Conservation (phyloP, 2,113 vertebrate genomes). For the Cinclus cinclus region DNA sequence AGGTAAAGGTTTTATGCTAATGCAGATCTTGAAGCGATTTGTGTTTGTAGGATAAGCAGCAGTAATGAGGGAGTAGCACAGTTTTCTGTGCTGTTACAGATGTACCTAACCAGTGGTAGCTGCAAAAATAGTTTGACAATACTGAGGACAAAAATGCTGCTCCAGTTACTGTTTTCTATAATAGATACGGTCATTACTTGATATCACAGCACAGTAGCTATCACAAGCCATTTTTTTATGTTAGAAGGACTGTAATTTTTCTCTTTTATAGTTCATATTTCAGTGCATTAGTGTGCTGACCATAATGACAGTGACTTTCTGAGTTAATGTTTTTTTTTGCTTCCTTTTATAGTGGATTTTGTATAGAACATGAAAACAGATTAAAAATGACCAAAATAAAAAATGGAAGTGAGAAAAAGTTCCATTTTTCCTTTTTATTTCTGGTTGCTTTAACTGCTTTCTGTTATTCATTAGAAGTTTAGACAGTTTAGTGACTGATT, state of each 20-base stretch:
- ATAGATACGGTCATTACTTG: background rate
- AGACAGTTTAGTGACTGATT: background rate
- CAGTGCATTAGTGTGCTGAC: conserved; percentile 11
- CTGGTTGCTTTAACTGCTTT: background rate
- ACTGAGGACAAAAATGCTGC: background rate
- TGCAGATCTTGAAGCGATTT: background rate
- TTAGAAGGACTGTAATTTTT: conserved; percentile 40
- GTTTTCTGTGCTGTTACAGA: background rate
- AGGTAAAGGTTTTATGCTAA: background rate
- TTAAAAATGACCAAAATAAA: conserved; percentile 2
- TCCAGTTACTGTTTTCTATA: background rate
- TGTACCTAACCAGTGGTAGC: background rate
- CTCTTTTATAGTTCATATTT: conserved; percentile 39
- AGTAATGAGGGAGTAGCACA: background rate
- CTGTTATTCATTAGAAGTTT: background rate
- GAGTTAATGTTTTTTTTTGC: conserved; percentile 25
- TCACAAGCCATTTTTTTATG: conserved; percentile 31
- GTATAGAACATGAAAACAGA: background rate
- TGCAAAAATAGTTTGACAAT: background rate
- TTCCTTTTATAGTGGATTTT: background rate
- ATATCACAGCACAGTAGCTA: background rate
- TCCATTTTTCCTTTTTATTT: background rate
- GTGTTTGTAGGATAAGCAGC: background rate
- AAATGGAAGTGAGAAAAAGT: background rate
- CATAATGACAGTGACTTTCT: background rate